Percentiles rank a stretch among this genome's conserved stretches.
Conservation (phyloP, 2,113 vertebrate genomes). For the Onychostoma macrolepis region DNA sequence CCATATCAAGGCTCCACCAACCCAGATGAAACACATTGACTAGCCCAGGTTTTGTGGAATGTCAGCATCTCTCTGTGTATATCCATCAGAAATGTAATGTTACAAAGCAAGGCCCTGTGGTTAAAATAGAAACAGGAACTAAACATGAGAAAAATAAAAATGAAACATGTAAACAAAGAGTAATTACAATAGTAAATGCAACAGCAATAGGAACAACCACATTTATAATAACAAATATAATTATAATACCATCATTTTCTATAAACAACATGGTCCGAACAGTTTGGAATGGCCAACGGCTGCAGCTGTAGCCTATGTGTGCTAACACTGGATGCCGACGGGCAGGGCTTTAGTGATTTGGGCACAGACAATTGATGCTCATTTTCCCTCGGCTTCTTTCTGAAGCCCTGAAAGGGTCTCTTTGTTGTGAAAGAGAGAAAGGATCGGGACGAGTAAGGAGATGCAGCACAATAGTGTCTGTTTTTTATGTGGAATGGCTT, state of each 20-base stretch:
- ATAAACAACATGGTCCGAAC: conserved; percentile 62
- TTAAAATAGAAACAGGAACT: conserved; percentile 37
- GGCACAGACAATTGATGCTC: conserved; percentile 45
- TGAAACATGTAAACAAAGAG: conserved; percentile 55
- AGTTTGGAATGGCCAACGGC: conserved; percentile 44
- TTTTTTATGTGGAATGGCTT: conserved; percentile 57
- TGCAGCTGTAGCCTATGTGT: conserved; percentile 36
- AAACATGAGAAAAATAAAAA: conserved; percentile 47
- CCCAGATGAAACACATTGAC: conserved; percentile 47
- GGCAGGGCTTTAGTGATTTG: conserved; percentile 44
- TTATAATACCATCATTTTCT: conserved; percentile 61
- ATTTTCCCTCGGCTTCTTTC: conserved; percentile 47
- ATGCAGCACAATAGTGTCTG: conserved; percentile 44
- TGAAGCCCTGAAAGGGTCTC: conserved; percentile 53
- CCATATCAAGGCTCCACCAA: conserved; percentile 15
- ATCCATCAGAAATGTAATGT: conserved; percentile 45
- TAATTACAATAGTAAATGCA: conserved; percentile 61
- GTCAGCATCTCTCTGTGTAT: conserved; percentile 34
- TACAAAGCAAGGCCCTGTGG: conserved; percentile 48
- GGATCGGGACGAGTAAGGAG: conserved; percentile 9
- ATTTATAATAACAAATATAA: conserved; percentile 59
- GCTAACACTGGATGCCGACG: conserved; percentile 38
- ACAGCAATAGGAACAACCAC: conserved; percentile 63
- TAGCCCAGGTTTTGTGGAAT: conserved; percentile 53
- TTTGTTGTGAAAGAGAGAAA: conserved; percentile 44